Base-by-base conservation (phyloP, 2,113 vertebrate species). In the Oncorhynchus kisutch region DNA sequence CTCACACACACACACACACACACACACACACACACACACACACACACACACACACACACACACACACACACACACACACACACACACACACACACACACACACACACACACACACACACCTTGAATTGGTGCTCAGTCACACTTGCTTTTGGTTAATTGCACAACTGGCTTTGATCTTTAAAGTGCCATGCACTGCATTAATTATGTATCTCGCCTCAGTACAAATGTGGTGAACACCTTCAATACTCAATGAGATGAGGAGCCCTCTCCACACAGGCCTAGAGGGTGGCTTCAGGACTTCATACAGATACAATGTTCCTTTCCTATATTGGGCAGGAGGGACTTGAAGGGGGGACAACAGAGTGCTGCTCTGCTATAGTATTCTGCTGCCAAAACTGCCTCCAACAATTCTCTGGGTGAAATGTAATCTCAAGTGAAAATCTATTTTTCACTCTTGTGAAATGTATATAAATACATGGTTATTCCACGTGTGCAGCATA, bases 141-240 rank as follows among this genome's bases (percentile, higher is more conserved):
- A 75, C 73, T 81, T 82, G 80, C 82, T 82, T 88, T 75, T 80
- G 71, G 72, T 88, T 87, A 78, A 81, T 82, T 87, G 67, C 85
- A 83, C 87, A 88, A 79, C 82, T 84, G 67, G 78, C 88, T 92
- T 91, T 92, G 90, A 93, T 93, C 90, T 90, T 70, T 80, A 82
- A 89, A 89, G 87, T 82, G 85, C 89, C 89, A 83, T 82, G 87
- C 86, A 80, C 83, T 74, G 75, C 90, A 92, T 93, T 93, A 92
- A 93, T 93, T 91, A 93, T 93, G 87, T 71, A 92, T 92, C 80
- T 77, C 9, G 84, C 86, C 86, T 90, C 76, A 77, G 82, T 64
- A 68, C 83, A 86, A 90, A 84, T 29, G 78, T 78, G 68, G 79
- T 3, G 72, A 89, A 87, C 87, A 90, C 90, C 88, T 91, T 89